Evolutionary conservation across 2,113 vertebrate genomes (phyloP).

Genomic region (Rhipidura dahli): DNA sequence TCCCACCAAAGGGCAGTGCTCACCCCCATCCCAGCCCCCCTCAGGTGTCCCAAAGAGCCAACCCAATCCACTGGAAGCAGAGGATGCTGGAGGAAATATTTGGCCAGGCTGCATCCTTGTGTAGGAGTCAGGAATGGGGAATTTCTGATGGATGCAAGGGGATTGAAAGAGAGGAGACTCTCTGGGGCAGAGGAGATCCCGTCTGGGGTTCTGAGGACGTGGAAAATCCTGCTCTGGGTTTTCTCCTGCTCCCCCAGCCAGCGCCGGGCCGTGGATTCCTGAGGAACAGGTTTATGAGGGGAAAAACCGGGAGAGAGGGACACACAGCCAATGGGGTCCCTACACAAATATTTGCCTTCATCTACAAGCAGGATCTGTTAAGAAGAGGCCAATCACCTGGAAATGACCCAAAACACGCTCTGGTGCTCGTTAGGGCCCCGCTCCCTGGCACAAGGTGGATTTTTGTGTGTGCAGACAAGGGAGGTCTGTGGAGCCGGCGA

Average conservation of each 20-base stretch:
- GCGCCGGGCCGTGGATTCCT: neutral
- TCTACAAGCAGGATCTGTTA: neutral
- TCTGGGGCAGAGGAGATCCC: neutral
- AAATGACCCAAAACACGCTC: neutral
- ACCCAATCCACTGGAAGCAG: neutral
- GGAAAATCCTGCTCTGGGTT: neutral
- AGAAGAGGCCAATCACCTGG: conserved; percentile 24
- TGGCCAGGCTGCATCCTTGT: neutral
- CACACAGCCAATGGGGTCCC: neutral
- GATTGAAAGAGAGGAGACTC: neutral
- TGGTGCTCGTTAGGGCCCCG: neutral
- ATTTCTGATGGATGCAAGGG: neutral
- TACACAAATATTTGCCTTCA: conserved; percentile 10
- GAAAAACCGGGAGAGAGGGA: neutral
- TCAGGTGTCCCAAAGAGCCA: neutral
- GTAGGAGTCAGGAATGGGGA: neutral
- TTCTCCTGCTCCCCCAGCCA: neutral
- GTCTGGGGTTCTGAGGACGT: neutral
- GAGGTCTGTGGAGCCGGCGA: neutral
- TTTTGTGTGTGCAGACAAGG: neutral
- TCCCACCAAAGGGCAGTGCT: neutral
- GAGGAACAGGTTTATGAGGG: conserved; percentile 25
- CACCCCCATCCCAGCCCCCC: neutral
- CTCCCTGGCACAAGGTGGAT: neutral
- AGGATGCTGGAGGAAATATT: neutral